Percentiles rank a stretch among this genome's conserved stretches.
phyloP scores from a whole-genome alignment of 2,113 vertebrate species.

The Pelmatolapia mariae region DNA sequence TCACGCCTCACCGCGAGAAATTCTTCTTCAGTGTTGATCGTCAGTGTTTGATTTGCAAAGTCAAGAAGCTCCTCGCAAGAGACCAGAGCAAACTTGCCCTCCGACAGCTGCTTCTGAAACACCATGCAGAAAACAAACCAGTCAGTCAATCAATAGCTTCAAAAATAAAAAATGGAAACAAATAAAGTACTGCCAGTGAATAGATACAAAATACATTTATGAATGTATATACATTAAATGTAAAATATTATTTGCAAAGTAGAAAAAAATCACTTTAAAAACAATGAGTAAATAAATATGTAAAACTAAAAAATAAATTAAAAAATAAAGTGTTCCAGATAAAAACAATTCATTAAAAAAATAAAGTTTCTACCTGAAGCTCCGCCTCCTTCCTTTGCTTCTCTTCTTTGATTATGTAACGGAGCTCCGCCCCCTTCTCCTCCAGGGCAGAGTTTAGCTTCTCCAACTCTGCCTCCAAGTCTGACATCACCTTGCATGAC shows the following conservation, averaged over 20 bases:
- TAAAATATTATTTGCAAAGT: neutral
- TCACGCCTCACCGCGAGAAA: conserved; percentile 78
- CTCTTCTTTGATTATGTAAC: conserved; percentile 80
- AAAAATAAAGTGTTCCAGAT: neutral
- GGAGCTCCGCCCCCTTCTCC: conserved; percentile 82
- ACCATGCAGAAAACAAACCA: neutral
- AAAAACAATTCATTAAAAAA: neutral
- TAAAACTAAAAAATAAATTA: neutral
- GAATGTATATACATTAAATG: neutral
- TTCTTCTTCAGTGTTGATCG: conserved; percentile 78
- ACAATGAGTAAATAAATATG: neutral
- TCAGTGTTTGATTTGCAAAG: conserved; percentile 79
- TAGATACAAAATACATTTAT: neutral
- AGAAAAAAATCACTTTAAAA: neutral
- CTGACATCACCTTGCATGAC: conserved; percentile 79
- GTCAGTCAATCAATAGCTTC: neutral
- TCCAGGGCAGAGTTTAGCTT: conserved; percentile 78
- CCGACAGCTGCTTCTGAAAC: conserved; percentile 78
- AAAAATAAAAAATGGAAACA: neutral
- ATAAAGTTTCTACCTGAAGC: conserved; percentile 74
- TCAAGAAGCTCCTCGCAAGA: conserved; percentile 85
- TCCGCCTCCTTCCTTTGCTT: conserved; percentile 79
- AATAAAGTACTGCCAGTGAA: neutral
- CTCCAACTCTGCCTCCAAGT: conserved; percentile 90
- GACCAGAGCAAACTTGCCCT: conserved; percentile 80